These are phyloP conservation scores for Proisotoma minuta DNA, from an alignment of 2,888 invertebrate genomes.

Conservation along the genomic window DNA sequence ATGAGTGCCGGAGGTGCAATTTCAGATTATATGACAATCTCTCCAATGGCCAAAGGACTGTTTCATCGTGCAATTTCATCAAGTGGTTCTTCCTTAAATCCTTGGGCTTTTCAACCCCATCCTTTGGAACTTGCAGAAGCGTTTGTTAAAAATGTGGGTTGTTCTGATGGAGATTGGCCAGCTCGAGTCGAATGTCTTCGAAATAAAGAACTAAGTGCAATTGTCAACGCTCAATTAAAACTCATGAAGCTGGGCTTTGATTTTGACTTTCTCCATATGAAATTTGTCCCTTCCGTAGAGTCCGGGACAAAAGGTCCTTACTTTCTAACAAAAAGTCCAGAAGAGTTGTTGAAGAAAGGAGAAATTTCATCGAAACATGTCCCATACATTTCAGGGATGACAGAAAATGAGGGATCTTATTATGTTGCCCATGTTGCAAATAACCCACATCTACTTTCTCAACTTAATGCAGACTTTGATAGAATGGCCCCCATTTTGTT, in stretches of 20 bases:
- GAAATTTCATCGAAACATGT: constrained; percentile 57
- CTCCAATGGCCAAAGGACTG: constrained; percentile 31
- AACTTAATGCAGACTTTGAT: constrained; percentile 15
- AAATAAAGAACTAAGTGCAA: constrained; percentile 17
- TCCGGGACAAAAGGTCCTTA: constrained; percentile 9
- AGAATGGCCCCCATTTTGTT: constrained; percentile 21
- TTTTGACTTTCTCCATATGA: constrained; percentile 27
- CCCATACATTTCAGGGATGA: constrained; percentile 68
- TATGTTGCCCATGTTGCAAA: constrained; percentile 22
- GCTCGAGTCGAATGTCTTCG: constrained; percentile 24
- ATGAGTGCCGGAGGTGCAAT: constrained; percentile 16
- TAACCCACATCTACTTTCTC: constrained; percentile 8
- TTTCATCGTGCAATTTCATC: constrained; percentile 25
- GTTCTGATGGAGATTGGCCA: constrained; percentile 9
- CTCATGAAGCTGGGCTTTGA: constrained; percentile 16
- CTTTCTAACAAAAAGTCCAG: constrained; percentile 65
- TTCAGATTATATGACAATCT: constrained; percentile 23
- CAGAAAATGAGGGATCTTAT: constrained; percentile 60
- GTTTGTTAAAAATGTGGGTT: constrained; percentile 24
- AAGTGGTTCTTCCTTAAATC: constrained; percentile 29
- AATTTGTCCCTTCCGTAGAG: constrained; percentile 24
- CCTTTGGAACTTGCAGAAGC: constrained; percentile 16
- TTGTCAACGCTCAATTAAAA: constrained; percentile 24
- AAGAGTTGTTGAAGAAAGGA: constrained; percentile 59
- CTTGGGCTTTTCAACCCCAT: constrained; percentile 32